Evolutionary conservation across 2,113 vertebrate genomes (phyloP).

Genomic region (Alligator sinensis): DNA sequence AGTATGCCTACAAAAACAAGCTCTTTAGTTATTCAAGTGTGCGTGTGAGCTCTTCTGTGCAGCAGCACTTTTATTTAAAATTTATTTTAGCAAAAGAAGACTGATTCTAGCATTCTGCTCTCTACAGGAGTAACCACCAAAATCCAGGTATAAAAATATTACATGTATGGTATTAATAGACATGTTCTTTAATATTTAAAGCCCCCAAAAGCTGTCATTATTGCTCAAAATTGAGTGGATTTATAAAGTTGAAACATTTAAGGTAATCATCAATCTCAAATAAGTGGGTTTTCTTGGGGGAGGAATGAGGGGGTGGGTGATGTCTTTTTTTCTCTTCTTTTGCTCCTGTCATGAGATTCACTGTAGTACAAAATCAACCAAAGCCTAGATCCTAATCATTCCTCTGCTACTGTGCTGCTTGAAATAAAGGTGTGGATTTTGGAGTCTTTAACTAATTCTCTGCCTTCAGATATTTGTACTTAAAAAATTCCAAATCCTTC

Average conservation of each 20-base stretch:
- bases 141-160: constrained; percentile 72
- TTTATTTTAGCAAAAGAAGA: constrained; percentile 47
- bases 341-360: background rate
- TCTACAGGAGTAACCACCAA: constrained; percentile 44
- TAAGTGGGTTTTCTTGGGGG: no score
- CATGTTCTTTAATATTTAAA: constrained; percentile 31
- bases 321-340: background rate
- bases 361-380: background rate
- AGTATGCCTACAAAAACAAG: constrained; percentile 68
- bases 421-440: no score
- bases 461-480: background rate
- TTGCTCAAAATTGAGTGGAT: constrained; percentile 26
- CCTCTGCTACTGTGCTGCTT: background rate
- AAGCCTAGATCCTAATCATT: background rate
- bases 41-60: constrained; percentile 18
- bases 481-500: no score
- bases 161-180: constrained; percentile 37
- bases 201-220: constrained; percentile 30
- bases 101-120: constrained; percentile 62
- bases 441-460: no score
- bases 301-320: no score
- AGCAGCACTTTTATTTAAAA: constrained; percentile 49
- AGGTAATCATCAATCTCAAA: background rate
- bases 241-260: constrained; percentile 42
- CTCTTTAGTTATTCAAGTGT: constrained; percentile 75